Evolutionary conservation across 2,797 vertebrate genomes (phyloP).

Genomic region (Pelobates cultripes): DNA sequence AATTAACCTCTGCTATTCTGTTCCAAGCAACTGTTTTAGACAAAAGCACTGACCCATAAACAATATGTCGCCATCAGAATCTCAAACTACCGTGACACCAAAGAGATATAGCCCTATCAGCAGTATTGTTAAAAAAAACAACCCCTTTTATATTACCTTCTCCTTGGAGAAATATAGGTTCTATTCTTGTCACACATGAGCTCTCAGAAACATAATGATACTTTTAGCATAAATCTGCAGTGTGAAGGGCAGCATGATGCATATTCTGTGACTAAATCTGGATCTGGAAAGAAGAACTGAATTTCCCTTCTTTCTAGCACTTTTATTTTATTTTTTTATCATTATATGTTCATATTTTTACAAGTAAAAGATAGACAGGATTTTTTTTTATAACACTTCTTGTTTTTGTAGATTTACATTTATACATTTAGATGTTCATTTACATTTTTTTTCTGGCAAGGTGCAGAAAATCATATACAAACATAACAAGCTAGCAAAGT

Average conservation of each 20-base stretch:
- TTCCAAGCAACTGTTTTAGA: slow-evolving; percentile 81
- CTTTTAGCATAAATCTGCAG: slow-evolving; percentile 83
- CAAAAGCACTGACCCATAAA: slow-evolving; percentile 90
- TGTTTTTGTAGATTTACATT: too few species aligned
- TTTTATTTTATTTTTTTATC: too few species aligned
- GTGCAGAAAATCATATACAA: too few species aligned
- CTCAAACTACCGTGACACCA: slow-evolving; percentile 68
- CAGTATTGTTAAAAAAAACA: slow-evolving; percentile 76
- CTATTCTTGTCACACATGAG: slow-evolving; percentile 85
- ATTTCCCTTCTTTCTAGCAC: too few species aligned
- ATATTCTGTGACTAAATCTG: slow-evolving; percentile 40
- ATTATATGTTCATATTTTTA: too few species aligned
- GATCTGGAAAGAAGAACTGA: neutral
- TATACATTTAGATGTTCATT: too few species aligned
- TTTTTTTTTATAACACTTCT: too few species aligned
- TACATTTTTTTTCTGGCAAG: too few species aligned
- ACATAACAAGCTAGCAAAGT: too few species aligned
- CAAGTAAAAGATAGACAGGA: too few species aligned
- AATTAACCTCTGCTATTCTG: slow-evolving; percentile 99
- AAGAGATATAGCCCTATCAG: slow-evolving; percentile 85
- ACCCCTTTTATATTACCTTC: slow-evolving; percentile 75
- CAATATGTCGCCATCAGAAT: slow-evolving; percentile 87
- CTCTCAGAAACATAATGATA: slow-evolving; percentile 84
- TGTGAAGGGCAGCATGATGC: slow-evolving; percentile 72
- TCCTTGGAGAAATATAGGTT: slow-evolving; percentile 85